Evolutionary conservation across 2,888 invertebrate species (phyloP).

Genomic region (Automeris io): DNA sequence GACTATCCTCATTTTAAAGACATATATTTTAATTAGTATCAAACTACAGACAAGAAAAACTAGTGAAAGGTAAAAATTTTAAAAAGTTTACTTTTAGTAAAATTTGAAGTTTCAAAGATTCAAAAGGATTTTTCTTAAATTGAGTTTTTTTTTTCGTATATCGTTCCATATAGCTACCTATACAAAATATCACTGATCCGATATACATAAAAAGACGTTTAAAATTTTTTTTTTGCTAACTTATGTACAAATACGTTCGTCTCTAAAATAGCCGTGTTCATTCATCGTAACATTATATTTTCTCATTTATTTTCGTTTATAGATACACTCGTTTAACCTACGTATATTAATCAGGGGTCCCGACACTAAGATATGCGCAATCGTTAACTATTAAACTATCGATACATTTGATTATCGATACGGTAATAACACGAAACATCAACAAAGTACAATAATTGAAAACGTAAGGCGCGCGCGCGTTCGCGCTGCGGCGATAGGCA

Average conservation of each 20-base stretch:
- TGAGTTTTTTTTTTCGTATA: slow-evolving; percentile 10
- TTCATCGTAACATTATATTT: slow-evolving; percentile 17
- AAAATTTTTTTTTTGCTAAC: slow-evolving; percentile 31
- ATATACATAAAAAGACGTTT: slow-evolving; percentile 54
- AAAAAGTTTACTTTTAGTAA: slow-evolving; percentile 9
- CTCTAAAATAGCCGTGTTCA: slow-evolving; percentile 52
- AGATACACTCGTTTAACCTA: slow-evolving; percentile 32
- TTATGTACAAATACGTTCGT: slow-evolving; percentile 60
- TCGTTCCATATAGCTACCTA: slow-evolving; percentile 44
- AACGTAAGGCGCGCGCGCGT: slow-evolving; percentile 22
- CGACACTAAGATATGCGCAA: slow-evolving; percentile 35
- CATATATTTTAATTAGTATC: slow-evolving; percentile 30
- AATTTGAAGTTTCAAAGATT: slow-evolving; percentile 20
- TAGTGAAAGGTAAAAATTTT: slow-evolving; percentile 41
- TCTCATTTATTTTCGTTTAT: slow-evolving; percentile 13
- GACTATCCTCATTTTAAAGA: slow-evolving; percentile 32
- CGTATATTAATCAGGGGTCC: slow-evolving; percentile 33
- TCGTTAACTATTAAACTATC: slow-evolving; percentile 31
- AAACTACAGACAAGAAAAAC: slow-evolving; percentile 57
- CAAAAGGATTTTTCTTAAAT: slow-evolving; percentile 19
- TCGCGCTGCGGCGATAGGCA: slow-evolving; percentile 37
- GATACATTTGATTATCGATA: slow-evolving; percentile 23
- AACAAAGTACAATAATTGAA: slow-evolving; percentile 33
- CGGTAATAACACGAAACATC: slow-evolving; percentile 29
- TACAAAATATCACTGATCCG: slow-evolving; percentile 70